Base-by-base conservation (phyloP, 2,797 vertebrate species). In the Leptoclinus maculatus region DNA sequence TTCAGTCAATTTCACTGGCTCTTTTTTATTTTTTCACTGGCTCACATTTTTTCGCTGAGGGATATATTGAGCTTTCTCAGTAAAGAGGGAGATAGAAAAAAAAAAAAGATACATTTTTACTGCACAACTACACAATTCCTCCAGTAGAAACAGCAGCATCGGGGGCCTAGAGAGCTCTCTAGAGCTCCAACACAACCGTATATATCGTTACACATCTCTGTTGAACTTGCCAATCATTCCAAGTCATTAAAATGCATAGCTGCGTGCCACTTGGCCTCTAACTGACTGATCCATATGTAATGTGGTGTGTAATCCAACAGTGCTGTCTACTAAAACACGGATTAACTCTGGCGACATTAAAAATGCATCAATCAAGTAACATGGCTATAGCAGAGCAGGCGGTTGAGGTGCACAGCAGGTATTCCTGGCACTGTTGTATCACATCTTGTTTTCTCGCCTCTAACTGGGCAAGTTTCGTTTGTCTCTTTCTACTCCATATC, bases 61-160 rank as follows among this genome's bases (percentile, higher is more conserved):
- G 63, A 79, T 71, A 81, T 74, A 86, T 57, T 78, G 71, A 86
- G 62, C 45, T 74, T 64, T 66, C 65, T 62, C 74, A 32, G 66
- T 85, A 84, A 89, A 79, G 75, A 86, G 71, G 27, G 32, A 69
- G 51, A 80, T 53, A 36, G n/a, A 32, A 71, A 75, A 82, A 77
- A 64, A 81, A 77, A 64, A 81, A 34, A 29, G 29, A 76, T 70
- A 17, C 1, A 75, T 80, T 86, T 34, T 88, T 51, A 74, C 79
- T 82, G 70, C 74, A 49, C 66, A 85, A 82, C 72, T 71, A 83
- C 90, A 91, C 85, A 88, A 89, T 89, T 84, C 78, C 74, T 65
- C 76, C 78, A 84, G 80, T 32, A 38, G 60, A 66, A 84, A 74
- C 60, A 60, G 80, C 71, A 66, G 73, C 65, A 74, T 63, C 21